Evolutionary conservation across 2,113 vertebrate genomes (phyloP), one percentile per base, ranked within the genome.

Genomic region (Apodemus speciosus): DNA sequence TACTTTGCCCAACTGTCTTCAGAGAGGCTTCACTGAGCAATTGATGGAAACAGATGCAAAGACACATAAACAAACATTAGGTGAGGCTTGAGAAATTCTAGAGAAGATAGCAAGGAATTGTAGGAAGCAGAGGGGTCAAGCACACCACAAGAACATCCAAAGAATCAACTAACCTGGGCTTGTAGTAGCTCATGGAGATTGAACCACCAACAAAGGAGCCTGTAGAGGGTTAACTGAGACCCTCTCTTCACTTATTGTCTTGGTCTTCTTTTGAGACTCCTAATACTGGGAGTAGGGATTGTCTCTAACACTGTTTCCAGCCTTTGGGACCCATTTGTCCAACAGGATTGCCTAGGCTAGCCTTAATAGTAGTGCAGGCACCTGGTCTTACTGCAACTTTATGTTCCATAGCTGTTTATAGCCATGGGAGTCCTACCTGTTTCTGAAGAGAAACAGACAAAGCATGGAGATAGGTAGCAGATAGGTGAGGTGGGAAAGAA

Each of bases 401-500:
- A 18, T n/a, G n/a, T n/a, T 32, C 15, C 15, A n/a, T 69, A 18
- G 35, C 14, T 68, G 32, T 32, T 68, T 35, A 6, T 16, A 68
- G 6, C 32, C 66, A 68, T 68, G 14, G 66, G 32, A 69, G 15
- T 2, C 32, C 32, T 69, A 18, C 15, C 15, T 13, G 2, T n/a
- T 18, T 0, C 32, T n/a, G 35, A 69, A n/a, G 66, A 69, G 32
- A n/a, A 69, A 69, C 15, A 16, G 27, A n/a, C 3, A 4, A 69
- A 2, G 4, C 35, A n/a, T n/a, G 2, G 66, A n/a, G 2, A n/a
- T 35, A 3, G 35, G 32, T n/a, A 11, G 64, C 18, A 2, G 32
- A n/a, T 15, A 35, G 13, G 14, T 14, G 32, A 68, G 14, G 14
- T 68, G 14, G 66, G 66, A 83, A 62, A 62, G 13, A 58, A 35